Evolutionary conservation across 1,140 invertebrate genomes (phyloP).

Genomic region (Trichomalopsis sarcophagae): DNA sequence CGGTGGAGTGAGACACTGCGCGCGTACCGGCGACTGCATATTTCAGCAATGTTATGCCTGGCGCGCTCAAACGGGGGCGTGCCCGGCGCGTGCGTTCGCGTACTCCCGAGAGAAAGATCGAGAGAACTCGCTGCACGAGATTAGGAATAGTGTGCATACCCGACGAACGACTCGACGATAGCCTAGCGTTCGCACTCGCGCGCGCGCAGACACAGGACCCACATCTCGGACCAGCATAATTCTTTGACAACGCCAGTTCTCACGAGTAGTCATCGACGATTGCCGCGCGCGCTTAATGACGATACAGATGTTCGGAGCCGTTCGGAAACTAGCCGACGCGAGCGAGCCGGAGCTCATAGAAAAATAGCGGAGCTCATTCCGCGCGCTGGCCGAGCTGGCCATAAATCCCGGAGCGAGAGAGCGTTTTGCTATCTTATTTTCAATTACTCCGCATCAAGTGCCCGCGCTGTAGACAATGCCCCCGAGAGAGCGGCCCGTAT

Average conservation of each 20-base stretch:
- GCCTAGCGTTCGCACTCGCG: no score
- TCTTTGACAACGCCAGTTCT: neutral
- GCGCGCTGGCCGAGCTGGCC: slow-evolving; percentile 8
- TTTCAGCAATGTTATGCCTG: slow-evolving; percentile 11
- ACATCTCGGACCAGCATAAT: neutral
- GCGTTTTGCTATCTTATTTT: slow-evolving; percentile 49
- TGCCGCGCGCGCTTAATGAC: no score
- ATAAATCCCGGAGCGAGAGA: slow-evolving; percentile 12
- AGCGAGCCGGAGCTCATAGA: neutral
- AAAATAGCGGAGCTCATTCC: slow-evolving; percentile 14
- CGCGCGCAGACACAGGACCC: no score
- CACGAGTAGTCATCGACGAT: neutral
- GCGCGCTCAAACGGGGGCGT: slow-evolving; percentile 28
- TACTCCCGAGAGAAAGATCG: neutral
- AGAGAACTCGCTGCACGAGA: slow-evolving; percentile 22
- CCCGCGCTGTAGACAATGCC: slow-evolving; percentile 38
- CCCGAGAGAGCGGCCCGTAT: slow-evolving; percentile 8
- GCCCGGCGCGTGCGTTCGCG: neutral
- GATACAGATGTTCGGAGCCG: neutral
- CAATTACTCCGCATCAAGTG: slow-evolving; percentile 39
- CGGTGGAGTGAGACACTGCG: neutral
- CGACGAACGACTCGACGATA: no score
- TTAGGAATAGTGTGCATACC: neutral
- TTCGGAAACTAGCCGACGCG: neutral
- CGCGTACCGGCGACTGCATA: slow-evolving; percentile 12